phyloP scores from a whole-genome alignment of 2,888 invertebrate species.

The Cantharis nigra region DNA sequence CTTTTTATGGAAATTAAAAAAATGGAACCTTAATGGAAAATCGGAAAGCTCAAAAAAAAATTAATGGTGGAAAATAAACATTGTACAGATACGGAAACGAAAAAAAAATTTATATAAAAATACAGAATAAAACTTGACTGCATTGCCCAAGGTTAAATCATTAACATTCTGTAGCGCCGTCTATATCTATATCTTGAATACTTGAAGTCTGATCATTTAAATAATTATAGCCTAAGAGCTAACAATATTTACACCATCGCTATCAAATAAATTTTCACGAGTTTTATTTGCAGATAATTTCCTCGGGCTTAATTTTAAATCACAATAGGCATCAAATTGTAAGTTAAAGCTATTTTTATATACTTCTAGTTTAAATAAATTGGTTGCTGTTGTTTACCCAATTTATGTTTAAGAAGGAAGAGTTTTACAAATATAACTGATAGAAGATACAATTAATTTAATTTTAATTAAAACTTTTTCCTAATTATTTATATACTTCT shows the following conservation, averaged over 20 bases:
- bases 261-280: background rate
- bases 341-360: background rate
- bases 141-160: background rate
- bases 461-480: background rate
- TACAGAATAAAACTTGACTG: background rate
- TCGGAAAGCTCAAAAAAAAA: too few relatives aligned
- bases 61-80: background rate
- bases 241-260: background rate
- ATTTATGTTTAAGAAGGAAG: background rate
- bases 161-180: background rate
- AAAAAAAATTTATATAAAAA: background rate
- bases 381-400: background rate
- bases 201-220: conserved; percentile 3
- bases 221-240: background rate
- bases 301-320: background rate
- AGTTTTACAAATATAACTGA: background rate
- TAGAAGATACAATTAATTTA: background rate
- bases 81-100: background rate
- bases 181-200: background rate
- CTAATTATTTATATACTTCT: too few relatives aligned
- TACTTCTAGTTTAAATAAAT: background rate
- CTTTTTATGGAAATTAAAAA: too few relatives aligned
- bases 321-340: background rate
- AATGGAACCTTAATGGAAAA: too few relatives aligned
- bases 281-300: background rate